These are phyloP conservation scores for Synanthedon vespiformis DNA, from an alignment of 2,888 invertebrate species.

Conservation along the genomic window DNA sequence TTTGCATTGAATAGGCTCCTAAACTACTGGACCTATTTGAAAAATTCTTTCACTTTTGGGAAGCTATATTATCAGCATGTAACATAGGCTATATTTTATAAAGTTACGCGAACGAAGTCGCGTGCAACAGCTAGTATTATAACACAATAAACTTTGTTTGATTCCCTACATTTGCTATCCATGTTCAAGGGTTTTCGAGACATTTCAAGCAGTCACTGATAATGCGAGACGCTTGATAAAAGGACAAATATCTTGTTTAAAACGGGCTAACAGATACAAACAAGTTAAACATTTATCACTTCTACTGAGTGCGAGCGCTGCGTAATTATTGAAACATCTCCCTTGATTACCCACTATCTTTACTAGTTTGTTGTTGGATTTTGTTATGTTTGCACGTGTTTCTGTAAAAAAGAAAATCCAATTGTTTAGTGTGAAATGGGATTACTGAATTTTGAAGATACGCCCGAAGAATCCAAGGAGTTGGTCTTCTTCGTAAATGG, in stretches of 20 bases:
- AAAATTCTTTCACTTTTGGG: too few species aligned
- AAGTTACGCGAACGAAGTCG: too few species aligned
- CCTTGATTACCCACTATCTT: neutral
- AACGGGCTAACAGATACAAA: neutral
- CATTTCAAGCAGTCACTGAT: neutral
- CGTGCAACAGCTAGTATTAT: too few species aligned
- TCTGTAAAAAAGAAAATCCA: neutral
- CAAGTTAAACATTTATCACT: neutral
- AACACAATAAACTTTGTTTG: too few species aligned
- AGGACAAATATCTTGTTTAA: neutral
- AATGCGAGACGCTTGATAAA: neutral
- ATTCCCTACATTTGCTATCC: neutral
- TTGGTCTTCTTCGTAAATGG: conserved; percentile 64
- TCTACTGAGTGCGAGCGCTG: neutral
- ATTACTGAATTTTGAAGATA: conserved; percentile 42
- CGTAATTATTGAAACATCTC: neutral
- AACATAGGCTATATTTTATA: too few species aligned
- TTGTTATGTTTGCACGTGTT: neutral
- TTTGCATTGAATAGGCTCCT: too few species aligned
- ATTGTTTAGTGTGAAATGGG: conserved; percentile 27
- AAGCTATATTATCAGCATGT: too few species aligned
- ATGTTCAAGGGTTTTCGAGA: neutral
- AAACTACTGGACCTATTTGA: too few species aligned
- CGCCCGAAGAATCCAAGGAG: conserved; percentile 29
- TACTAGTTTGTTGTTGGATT: neutral